Evolutionary conservation across 2,113 vertebrate genomes (phyloP).

Genomic region (Chionodraco myersi): DNA sequence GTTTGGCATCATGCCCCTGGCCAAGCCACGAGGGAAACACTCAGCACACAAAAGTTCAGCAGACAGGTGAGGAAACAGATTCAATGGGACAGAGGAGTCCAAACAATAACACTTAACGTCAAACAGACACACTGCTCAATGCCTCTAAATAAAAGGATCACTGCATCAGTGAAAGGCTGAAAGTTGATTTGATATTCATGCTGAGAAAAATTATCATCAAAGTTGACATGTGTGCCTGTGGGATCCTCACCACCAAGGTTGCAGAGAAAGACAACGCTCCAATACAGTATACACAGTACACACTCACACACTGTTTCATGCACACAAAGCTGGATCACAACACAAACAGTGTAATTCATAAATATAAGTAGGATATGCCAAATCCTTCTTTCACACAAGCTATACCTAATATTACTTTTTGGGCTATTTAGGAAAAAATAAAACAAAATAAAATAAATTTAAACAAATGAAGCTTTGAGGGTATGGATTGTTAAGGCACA

Average conservation of each 20-base stretch:
- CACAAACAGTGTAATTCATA: neutral
- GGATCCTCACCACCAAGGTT: slow-evolving; percentile 62
- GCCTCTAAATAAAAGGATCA: slow-evolving; percentile 49
- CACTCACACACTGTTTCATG: neutral
- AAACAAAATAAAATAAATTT: neutral
- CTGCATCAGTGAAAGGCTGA: slow-evolving; percentile 49
- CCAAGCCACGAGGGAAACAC: slow-evolving; percentile 58
- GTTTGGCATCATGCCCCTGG: slow-evolving; percentile 69
- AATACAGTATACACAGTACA: neutral
- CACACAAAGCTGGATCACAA: neutral
- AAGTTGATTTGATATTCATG: slow-evolving; percentile 66
- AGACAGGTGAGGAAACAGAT: slow-evolving; percentile 73
- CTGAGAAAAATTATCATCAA: slow-evolving; percentile 69
- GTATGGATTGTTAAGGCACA: neutral
- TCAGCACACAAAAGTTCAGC: slow-evolving; percentile 76
- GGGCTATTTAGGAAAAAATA: neutral
- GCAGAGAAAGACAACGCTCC: slow-evolving; percentile 48
- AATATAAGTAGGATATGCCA: neutral
- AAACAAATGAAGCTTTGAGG: too few species aligned
- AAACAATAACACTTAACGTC: slow-evolving; percentile 40
- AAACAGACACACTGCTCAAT: slow-evolving; percentile 36
- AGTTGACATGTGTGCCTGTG: slow-evolving; percentile 59
- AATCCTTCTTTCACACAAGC: neutral
- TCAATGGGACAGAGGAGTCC: slow-evolving; percentile 53
- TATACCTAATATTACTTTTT: neutral